Evolutionary conservation across 2,888 invertebrate genomes (phyloP), one percentile per base, ranked within the genome.

Genomic region (Eilema griseolum): DNA sequence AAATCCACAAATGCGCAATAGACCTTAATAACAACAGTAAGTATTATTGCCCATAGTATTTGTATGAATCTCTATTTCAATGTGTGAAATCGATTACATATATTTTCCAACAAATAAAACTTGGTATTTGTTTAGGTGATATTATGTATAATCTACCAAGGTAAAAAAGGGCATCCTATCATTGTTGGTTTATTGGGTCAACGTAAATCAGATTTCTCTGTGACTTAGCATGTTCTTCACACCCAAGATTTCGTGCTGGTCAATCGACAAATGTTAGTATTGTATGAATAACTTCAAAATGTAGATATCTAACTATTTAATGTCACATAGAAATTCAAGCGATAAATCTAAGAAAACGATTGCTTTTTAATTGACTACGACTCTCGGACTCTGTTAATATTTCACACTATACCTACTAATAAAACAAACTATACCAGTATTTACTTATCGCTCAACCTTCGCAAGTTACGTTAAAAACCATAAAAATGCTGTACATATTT

Each of bases 111-210:
- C 20, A 46, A 46, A 52, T 52, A 52, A 52, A n/a, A 28, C n/a
- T 28, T 8, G 10, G 61, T 82, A 68, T 82, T 80, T 74, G 70
- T 71, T 71, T 81, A 83, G 70, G 66, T 76, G 79, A 67, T 73
- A 71, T 75, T 56, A 64, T n/a, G n/a, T n/a, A n/a, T 37, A 37
- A 12, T 37, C 23, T 72, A 63, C 61, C n/a, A 78, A 78, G 71
- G 72, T 76, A 76, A 73, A 70, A 72, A 16, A 78, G 80, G 73
- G 71, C 78, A 73, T 63, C 14, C 67, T 75, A 79, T 74, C 81
- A 73, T 78, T 82, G 80, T 76, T 70, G 77, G 10, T 28, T 74
- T 65, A 72, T 67, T 78, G 66, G 75, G 71, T 77, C 75, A 82
- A 33, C 31, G 65, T 71, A 74, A 71, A 69, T 74, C 71, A 74